Evolutionary conservation across 2,113 vertebrate species (phyloP).

Genomic region (Rhagologus leucostigma): DNA sequence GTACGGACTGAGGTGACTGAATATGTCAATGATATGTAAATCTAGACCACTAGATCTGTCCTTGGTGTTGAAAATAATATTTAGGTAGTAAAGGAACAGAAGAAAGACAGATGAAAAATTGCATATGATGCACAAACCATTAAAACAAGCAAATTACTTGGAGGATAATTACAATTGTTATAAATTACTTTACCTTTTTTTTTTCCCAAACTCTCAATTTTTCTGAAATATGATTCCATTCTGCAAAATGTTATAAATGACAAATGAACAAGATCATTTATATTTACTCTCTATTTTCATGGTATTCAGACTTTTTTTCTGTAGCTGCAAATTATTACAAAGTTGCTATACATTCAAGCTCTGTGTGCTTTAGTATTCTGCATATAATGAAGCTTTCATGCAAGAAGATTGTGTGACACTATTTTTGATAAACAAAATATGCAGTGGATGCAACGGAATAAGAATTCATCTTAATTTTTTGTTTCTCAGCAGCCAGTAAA

Average conservation of each 20-base stretch:
- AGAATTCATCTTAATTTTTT: background rate
- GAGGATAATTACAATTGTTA: background rate
- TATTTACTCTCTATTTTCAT: background rate
- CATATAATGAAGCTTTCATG: background rate
- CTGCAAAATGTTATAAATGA: background rate
- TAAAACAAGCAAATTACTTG: background rate
- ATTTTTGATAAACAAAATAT: conserved; percentile 16
- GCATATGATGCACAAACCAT: background rate
- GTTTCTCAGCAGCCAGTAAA: background rate
- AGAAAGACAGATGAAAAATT: background rate
- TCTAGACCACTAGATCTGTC: background rate
- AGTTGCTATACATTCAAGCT: background rate
- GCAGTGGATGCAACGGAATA: background rate
- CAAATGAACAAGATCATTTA: background rate
- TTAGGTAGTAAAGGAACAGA: background rate
- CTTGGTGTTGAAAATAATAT: background rate
- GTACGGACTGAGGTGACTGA: background rate
- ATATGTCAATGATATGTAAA: background rate
- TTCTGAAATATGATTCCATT: background rate
- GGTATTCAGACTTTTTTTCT: background rate
- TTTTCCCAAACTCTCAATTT: background rate
- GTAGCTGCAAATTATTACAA: background rate
- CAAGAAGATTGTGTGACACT: background rate
- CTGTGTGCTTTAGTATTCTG: background rate
- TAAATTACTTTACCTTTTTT: fast-evolving